Percentiles rank a stretch among this genome's conserved stretches.
phyloP scores from a whole-genome alignment of 2,888 invertebrate genomes.

The Mesorhabditis sp. region DNA sequence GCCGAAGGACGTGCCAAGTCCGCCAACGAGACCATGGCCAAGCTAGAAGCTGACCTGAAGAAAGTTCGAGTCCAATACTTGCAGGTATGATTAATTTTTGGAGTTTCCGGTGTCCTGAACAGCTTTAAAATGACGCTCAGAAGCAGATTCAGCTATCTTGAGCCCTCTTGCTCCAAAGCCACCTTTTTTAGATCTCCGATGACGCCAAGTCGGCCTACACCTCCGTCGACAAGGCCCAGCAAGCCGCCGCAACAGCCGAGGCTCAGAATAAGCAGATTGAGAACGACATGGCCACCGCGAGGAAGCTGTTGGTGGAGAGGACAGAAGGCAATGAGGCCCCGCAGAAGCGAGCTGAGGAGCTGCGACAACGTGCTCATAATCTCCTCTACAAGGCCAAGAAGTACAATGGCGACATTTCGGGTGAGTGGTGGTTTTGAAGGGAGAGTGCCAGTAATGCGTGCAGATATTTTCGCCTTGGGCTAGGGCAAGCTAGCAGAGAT shows the following conservation, averaged over 20 bases:
- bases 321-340: conserved; percentile 52
- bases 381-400: conserved; percentile 47
- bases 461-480: too few species aligned
- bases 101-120: not conserved
- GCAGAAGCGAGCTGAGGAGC: conserved; percentile 42
- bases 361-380: conserved; percentile 46
- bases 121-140: not conserved
- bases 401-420: conserved; percentile 46
- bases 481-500: not conserved
- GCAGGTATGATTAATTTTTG: conserved; percentile 10
- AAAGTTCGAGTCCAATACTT: conserved; percentile 58
- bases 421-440: conserved; percentile 26
- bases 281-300: conserved; percentile 45
- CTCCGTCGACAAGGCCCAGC: conserved; percentile 30
- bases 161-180: too few species aligned
- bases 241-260: conserved; percentile 31
- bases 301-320: conserved; percentile 39
- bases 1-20: conserved; percentile 27
- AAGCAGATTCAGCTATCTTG: too few species aligned
- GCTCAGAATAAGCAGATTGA: conserved; percentile 36
- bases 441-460: too few species aligned
- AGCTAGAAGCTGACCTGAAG: conserved; percentile 71
- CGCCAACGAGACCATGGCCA: conserved; percentile 75
- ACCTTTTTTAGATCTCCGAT: conserved; percentile 25
- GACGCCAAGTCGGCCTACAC: conserved; percentile 37